Base-by-base conservation (phyloP, 2,113 vertebrate species). In the Scophthalmus maximus region DNA sequence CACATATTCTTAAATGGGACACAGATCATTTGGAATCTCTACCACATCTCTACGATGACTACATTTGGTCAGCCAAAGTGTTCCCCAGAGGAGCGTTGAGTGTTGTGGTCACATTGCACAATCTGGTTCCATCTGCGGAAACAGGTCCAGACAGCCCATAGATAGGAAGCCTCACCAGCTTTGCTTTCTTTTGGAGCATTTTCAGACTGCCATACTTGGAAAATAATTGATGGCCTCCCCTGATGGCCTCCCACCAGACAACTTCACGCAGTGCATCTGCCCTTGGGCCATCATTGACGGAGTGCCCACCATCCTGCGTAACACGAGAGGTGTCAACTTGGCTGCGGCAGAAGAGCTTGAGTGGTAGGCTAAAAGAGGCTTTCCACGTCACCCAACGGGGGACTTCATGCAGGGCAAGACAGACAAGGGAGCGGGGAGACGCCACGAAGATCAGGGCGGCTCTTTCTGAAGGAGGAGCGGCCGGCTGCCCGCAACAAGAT, bases 401-500 rank as follows among this genome's bases (percentile, higher is more conserved):
- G 68, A 81, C 61, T 60, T 73, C 75, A 82, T 65, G 81, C 73
- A 68, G 65, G 53, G 70, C 66, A 76, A 84, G 83, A 90, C 78
- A 71, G 84, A 82, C 76, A 61, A 55, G 79, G 65, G 49, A 82
- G 69, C 23, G 15, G 59, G 62, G 61, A 82, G 86, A 90, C 71
- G 80, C 83, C 80, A 85, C 0, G 36, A 59, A 85, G 85, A 84
- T 87, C 81, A 74, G 68, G 73, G 76, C 76, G 53, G 76, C 53
- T 50, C 52, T 64, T 51, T 85, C 74, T 72, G 80, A 87, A 83
- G 81, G 68, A 77, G 79, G 42, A 76, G 74, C 64, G 23, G 68
- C 36, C n/a, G 53, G 42, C 75, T 79, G 69, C 78, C 38, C 17
- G 77, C 82, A 90, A 89, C 73, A 60, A 83, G 91, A 90, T 92